Conservation (phyloP, 92 coral and sea anemone genomes). For the Phenganax stokvisi region DNA sequence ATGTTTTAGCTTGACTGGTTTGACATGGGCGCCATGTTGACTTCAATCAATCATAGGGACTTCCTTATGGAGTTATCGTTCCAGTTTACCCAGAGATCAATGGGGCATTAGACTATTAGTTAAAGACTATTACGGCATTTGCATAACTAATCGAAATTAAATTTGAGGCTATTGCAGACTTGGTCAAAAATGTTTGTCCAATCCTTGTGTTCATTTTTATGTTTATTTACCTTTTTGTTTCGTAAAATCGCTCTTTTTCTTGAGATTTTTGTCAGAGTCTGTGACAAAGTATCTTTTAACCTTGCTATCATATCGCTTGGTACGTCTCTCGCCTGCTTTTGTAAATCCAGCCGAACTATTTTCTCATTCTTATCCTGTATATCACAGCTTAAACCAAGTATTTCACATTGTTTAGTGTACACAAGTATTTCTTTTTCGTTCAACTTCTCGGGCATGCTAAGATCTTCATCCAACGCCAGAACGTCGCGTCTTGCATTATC, state of each 20-base stretch:
- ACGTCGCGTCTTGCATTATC: constrained; percentile 28
- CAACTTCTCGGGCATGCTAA: constrained; percentile 11
- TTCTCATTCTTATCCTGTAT: constrained; percentile 33
- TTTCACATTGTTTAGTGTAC: constrained; percentile 24
- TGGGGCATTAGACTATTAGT: no score
- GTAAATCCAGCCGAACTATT: constrained; percentile 23
- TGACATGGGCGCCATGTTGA: no score
- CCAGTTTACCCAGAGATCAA: no score
- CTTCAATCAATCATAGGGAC: no score
- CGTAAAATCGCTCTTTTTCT: constrained; percentile 25
- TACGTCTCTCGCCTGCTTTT: background rate
- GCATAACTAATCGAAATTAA: background rate
- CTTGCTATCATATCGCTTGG: background rate
- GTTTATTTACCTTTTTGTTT: constrained; percentile 26
- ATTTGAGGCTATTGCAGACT: background rate
- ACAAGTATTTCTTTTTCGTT: constrained; percentile 20
- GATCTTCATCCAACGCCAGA: constrained; percentile 26
- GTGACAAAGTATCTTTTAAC: background rate
- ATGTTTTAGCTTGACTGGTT: no score
- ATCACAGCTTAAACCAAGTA: constrained; percentile 8
- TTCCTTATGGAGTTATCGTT: no score
- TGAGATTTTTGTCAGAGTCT: constrained; percentile 12
- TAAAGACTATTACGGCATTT: no score
- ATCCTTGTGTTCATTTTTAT: no score
- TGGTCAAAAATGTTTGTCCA: no score